Evolutionary conservation across 2,113 vertebrate species (phyloP).

Genomic region (Erythrocebus patas): DNA sequence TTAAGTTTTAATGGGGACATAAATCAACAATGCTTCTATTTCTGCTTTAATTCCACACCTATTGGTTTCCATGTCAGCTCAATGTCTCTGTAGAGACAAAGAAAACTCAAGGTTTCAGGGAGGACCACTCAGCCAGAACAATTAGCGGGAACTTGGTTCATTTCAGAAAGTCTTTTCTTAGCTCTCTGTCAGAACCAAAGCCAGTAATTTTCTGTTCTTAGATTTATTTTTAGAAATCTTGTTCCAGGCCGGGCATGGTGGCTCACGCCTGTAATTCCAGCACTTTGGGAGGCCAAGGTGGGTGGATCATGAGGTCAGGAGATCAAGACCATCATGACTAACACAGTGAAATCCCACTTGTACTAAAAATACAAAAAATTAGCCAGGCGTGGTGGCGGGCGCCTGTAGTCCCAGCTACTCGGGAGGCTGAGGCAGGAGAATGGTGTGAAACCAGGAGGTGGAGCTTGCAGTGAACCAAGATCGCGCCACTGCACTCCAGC

Average conservation of each 20-base stretch:
- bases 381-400: fast-evolving
- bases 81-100: neutral
- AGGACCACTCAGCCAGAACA: neutral
- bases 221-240: slow-evolving; percentile 15
- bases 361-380: too few relatives aligned
- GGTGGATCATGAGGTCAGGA: too few relatives aligned
- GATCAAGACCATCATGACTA: too few relatives aligned
- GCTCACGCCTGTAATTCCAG: too few relatives aligned
- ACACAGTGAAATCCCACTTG: too few relatives aligned
- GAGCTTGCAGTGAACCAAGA: too few relatives aligned
- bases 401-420: too few relatives aligned
- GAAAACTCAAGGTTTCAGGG: neutral
- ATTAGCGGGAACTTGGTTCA: neutral
- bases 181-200: neutral
- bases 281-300: too few relatives aligned
- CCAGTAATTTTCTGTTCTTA: neutral
- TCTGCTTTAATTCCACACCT: neutral
- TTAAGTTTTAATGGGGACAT: neutral
- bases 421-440: too few relatives aligned
- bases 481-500: too few relatives aligned
- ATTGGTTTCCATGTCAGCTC: neutral
- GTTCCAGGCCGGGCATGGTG: neutral
- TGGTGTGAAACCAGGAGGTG: too few relatives aligned
- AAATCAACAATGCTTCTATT: neutral
- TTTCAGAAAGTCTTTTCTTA: neutral